Evolutionary conservation across 2,113 vertebrate species (phyloP).

Genomic region (Syrrhaptes paradoxus): DNA sequence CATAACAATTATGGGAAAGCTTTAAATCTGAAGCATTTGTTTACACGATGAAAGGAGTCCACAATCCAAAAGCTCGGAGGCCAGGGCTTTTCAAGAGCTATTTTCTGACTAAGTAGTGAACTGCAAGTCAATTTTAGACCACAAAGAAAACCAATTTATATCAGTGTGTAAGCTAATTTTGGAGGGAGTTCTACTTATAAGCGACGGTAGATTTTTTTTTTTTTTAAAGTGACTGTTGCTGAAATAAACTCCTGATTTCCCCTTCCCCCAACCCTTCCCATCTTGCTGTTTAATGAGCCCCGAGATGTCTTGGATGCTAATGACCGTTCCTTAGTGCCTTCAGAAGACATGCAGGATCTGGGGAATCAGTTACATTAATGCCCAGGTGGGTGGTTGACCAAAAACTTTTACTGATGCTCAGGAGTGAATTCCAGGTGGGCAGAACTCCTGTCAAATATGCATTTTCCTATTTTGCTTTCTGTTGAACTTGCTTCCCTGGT

Average conservation of each 20-base stretch:
- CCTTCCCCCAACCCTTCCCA: neutral
- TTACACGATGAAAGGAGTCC: slow-evolving; percentile 92
- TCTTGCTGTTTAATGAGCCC: slow-evolving; percentile 43
- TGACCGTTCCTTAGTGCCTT: neutral
- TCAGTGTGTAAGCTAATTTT: slow-evolving; percentile 80
- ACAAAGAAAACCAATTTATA: slow-evolving; percentile 86
- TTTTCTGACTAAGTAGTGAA: slow-evolving; percentile 83
- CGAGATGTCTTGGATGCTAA: slow-evolving; percentile 50
- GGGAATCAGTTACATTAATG: neutral
- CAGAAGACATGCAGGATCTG: neutral
- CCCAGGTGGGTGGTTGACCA: neutral
- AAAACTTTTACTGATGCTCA: neutral
- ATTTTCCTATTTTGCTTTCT: neutral
- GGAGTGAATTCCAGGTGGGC: neutral
- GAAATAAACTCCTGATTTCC: slow-evolving; percentile 56
- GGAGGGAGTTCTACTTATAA: slow-evolving; percentile 76
- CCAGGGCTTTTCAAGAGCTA: slow-evolving; percentile 82
- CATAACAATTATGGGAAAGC: slow-evolving; percentile 99
- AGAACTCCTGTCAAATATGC: neutral
- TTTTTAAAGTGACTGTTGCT: slow-evolving; percentile 36
- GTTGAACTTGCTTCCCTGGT: neutral
- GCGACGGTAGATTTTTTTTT: neutral
- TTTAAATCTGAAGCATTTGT: slow-evolving; percentile 98
- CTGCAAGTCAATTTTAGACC: slow-evolving; percentile 85
- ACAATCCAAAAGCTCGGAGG: slow-evolving; percentile 79